phyloP scores from a whole-genome alignment of 1,140 invertebrate genomes.

The Trichonephila inaurata region DNA sequence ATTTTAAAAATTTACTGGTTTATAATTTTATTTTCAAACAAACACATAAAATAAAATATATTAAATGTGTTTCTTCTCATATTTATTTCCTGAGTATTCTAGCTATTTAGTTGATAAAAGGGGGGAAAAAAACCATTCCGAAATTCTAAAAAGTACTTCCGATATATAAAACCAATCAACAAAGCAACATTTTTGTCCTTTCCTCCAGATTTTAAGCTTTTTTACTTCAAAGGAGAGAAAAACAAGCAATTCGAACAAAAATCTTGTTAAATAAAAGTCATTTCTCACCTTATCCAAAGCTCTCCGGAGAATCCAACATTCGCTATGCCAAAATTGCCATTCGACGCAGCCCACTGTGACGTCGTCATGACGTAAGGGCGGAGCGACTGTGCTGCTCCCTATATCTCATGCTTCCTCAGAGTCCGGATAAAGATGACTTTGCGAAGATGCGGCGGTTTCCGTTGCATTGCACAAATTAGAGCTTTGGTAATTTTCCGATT shows the following conservation, averaged over 20 bases:
- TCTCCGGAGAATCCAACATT: background rate
- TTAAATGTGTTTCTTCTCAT: too few relatives aligned
- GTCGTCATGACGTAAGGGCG: background rate
- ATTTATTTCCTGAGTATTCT: too few relatives aligned
- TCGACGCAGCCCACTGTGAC: conserved; percentile 42
- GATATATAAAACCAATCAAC: too few relatives aligned
- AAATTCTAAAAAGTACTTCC: too few relatives aligned
- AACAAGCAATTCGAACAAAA: background rate
- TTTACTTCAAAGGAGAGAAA: background rate
- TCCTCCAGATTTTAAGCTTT: background rate
- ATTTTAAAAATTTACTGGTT: too few relatives aligned
- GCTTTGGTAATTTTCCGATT: background rate
- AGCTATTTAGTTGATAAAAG: too few relatives aligned
- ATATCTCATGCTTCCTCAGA: background rate
- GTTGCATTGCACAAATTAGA: conserved; percentile 44
- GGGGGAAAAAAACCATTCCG: too few relatives aligned
- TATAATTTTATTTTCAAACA: too few relatives aligned
- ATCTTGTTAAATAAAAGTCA: background rate
- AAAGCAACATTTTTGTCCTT: background rate
- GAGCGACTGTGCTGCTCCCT: conserved; percentile 39
- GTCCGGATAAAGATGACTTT: conserved; percentile 36
- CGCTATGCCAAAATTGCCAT: background rate
- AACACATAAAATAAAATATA: too few relatives aligned
- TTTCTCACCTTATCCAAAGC: background rate
- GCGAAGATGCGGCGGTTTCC: conserved; percentile 30